A percentile compares a stretch with the other conserved stretches of the same genome.
Evolutionary conservation across 2,797 vertebrate species (phyloP).

Genomic region (Botia kubotai): DNA sequence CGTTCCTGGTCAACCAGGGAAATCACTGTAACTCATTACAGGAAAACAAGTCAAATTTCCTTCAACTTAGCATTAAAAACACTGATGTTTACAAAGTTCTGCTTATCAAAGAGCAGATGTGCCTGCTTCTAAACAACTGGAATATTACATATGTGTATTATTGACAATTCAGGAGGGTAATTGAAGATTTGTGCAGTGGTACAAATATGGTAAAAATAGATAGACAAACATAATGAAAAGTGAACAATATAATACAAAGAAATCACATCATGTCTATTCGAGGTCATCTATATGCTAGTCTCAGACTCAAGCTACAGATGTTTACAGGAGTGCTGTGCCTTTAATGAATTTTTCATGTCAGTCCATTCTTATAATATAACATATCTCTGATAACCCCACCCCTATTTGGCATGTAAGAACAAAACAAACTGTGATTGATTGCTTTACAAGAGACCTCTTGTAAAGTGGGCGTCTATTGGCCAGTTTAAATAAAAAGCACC

Average conservation of each 20-base stretch:
- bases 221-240: not conserved
- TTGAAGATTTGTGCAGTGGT: not conserved
- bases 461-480: no score
- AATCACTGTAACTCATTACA: constrained; percentile 13
- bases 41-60: constrained; percentile 50
- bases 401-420: no score
- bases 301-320: no score
- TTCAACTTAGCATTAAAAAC: constrained; percentile 2
- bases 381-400: no score
- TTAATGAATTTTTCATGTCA: not conserved
- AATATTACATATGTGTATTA: not conserved
- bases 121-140: not conserved
- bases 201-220: not conserved
- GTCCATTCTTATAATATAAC: not conserved
- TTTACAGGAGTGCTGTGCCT: no score
- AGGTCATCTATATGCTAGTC: no score
- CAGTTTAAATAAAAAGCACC: no score
- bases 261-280: no score
- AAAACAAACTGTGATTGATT: no score
- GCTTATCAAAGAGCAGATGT: not conserved
- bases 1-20: not conserved
- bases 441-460: not conserved
- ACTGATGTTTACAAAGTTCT: not conserved
- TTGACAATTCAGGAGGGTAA: not conserved
- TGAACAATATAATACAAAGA: not conserved